Conservation (phyloP, 1,140 invertebrate genomes). For the Diorhabda sublineata region DNA sequence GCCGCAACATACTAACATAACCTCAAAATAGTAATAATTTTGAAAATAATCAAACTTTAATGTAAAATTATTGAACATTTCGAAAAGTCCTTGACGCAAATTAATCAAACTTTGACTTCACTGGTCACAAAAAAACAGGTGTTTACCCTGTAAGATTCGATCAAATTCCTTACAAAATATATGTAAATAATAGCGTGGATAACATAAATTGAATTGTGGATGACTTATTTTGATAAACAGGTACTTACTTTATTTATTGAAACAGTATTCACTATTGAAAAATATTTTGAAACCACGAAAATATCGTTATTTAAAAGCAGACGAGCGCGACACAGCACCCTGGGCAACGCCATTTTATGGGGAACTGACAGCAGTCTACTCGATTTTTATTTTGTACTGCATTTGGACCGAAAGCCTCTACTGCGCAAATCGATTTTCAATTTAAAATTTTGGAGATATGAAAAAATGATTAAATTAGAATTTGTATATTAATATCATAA, state of each 20-base stretch:
- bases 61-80: too few species aligned
- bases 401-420: neutral
- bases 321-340: constrained; percentile 39
- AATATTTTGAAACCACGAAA: constrained; percentile 37
- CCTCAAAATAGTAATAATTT: neutral
- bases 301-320: constrained; percentile 38
- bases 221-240: neutral
- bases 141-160: constrained; percentile 1
- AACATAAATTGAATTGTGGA: neutral
- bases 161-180: neutral
- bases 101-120: neutral
- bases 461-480: too few species aligned
- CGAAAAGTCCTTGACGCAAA: too few species aligned
- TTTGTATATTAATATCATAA: too few species aligned
- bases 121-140: constrained; percentile 1
- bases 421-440: constrained; percentile 20
- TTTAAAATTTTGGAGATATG: neutral
- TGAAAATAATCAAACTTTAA: too few species aligned
- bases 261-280: constrained; percentile 31
- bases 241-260: constrained; percentile 42
- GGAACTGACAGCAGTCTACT: constrained; percentile 21
- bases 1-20: neutral
- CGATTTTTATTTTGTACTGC: constrained; percentile 17
- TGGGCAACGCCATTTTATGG: constrained; percentile 40
- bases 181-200: too few species aligned